Conservation (phyloP, 2,113 vertebrate species). For the Menidia beryllina region DNA sequence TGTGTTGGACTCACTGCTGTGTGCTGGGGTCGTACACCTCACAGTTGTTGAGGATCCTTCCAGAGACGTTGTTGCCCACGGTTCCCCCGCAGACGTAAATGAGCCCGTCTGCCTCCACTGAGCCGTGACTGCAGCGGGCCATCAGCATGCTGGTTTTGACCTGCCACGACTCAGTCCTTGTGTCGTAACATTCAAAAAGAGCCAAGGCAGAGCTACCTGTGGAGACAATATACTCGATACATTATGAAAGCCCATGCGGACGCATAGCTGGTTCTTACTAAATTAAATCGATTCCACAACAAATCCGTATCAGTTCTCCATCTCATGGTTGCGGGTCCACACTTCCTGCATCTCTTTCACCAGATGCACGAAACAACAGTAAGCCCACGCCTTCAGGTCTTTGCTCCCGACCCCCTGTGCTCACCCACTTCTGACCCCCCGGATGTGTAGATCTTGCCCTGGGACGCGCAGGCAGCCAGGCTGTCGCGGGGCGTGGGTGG, state of each 20-base stretch:
- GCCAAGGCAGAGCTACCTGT: conserved; percentile 94
- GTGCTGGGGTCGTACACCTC: conserved; percentile 96
- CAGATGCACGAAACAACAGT: neutral
- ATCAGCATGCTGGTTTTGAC: conserved; percentile 95
- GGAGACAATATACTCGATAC: neutral
- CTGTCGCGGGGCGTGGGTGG: conserved; percentile 95
- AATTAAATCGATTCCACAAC: too few relatives aligned
- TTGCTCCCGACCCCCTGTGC: conserved; percentile 38
- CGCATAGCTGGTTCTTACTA: too few relatives aligned
- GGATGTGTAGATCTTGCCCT: conserved; percentile 98
- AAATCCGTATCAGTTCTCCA: too few relatives aligned
- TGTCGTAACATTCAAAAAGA: conserved; percentile 98
- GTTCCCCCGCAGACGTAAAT: conserved; percentile 98
- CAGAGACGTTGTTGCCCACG: conserved; percentile 95
- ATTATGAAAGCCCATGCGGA: too few relatives aligned
- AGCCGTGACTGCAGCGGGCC: conserved; percentile 95
- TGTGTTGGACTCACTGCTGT: conserved; percentile 85
- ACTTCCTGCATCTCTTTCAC: neutral
- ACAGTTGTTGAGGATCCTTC: conserved; percentile 93
- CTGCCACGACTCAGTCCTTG: conserved; percentile 95
- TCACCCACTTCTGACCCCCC: conserved; percentile 98
- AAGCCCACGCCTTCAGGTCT: neutral
- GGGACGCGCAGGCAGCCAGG: conserved; percentile 93
- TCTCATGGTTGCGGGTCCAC: neutral
- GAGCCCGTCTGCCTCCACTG: conserved; percentile 92